phyloP scores from a whole-genome alignment of 2,113 vertebrate genomes.

The Origma solitaria region DNA sequence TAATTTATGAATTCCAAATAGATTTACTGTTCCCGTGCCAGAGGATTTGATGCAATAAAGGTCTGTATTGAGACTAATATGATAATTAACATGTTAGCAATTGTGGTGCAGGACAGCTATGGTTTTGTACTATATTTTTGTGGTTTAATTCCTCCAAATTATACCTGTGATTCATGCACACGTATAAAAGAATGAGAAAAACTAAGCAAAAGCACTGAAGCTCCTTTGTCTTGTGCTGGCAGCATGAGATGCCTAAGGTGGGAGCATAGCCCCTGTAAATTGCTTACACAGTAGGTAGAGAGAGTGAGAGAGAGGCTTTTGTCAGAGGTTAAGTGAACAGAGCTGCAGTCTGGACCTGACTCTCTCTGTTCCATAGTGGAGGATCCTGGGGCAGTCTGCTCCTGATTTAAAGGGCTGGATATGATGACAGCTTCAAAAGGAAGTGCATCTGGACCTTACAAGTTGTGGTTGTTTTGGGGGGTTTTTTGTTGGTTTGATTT shows the following conservation, averaged over 20 bases:
- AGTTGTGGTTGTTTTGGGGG: fast-evolving
- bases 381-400: not conserved
- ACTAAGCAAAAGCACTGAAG: not conserved
- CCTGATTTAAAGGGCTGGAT: not conserved
- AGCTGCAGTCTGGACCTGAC: not conserved
- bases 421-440: not conserved
- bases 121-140: not conserved
- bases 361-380: not conserved
- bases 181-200: not conserved
- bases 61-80: not conserved
- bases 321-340: not conserved
- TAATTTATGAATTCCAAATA: not conserved
- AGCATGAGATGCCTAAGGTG: not conserved
- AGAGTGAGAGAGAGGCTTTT: not conserved
- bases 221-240: not conserved
- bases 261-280: not conserved
- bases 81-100: not conserved
- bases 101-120: not conserved
- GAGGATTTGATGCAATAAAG: not conserved
- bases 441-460: not conserved
- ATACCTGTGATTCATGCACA: not conserved
- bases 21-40: not conserved
- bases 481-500: not conserved
- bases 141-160: not conserved
- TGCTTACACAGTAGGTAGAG: not conserved